Base-by-base conservation (phyloP, 2,113 vertebrate species). In the Pandion haliaetus region DNA sequence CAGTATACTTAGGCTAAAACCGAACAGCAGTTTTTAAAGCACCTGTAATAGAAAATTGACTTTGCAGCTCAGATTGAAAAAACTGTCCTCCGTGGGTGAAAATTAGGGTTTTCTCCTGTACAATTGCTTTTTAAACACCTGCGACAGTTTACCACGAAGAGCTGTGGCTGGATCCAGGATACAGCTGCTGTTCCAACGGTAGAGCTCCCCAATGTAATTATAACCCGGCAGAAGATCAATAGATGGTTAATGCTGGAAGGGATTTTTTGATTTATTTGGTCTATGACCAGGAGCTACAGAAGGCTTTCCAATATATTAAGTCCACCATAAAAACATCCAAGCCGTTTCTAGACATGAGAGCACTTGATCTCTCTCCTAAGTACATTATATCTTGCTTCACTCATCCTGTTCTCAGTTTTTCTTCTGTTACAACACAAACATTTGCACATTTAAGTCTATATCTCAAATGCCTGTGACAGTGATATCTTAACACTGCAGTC, bases 131-230 rank as follows among this genome's bases (percentile, higher is more conserved):
- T 74, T 66, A 86, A 93, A 83, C 87, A 82, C 90, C 71, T 96
- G 87, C 0, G 1, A 61, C 74, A 4, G 63, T 78, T 94, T 38
- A 26, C 58, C 0, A 0, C 2, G 8, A 62, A 62, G 78, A 87
- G 84, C 87, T 83, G 66, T 82, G 67, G 18, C 87, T 96, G 79
- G 47, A 45, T 86, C 79, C 78, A 74, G 79, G 62, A 91, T 93
- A 62, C 50, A 84, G 76, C 81, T 86, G 63, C 50, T 94, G 78
- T 86, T 95, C 59, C 72, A 86, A 16, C 4, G 4, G 91, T 58
- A 70, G 67, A 94, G 72, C 78, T 91, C 94, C 86, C 78, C 89
- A 95, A 40, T 90, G 91, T 96, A 97, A 96, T 97, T 94, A 96
- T 34, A 90, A 78, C 78, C 63, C 55, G 83, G 82, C 78, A 88